Conservation (phyloP, 1,140 invertebrate species). For the Mylabris phalerata region DNA sequence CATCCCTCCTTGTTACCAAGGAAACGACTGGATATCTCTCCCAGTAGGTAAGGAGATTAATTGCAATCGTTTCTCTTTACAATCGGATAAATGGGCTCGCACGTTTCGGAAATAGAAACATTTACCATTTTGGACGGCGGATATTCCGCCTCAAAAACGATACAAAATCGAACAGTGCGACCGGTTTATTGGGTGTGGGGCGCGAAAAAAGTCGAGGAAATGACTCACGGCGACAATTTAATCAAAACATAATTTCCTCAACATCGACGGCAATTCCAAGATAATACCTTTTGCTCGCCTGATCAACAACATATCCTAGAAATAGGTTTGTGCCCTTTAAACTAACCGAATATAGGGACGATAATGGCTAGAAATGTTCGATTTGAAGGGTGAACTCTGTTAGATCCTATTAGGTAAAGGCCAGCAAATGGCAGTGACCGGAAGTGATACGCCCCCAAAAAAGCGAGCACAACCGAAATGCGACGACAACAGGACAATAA, state of each 20-base stretch:
- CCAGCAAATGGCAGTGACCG: constrained; percentile 33
- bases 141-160: too few species aligned
- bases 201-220: too few species aligned
- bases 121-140: constrained; percentile 28
- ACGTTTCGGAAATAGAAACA: constrained; percentile 39
- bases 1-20: constrained; percentile 25
- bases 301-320: background rate
- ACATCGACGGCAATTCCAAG: too few species aligned
- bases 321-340: background rate
- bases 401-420: constrained; percentile 24
- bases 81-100: constrained; percentile 38
- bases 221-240: too few species aligned
- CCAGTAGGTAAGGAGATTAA: constrained; percentile 39
- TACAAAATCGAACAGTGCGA: too few species aligned
- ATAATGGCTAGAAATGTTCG: background rate
- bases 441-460: constrained; percentile 29
- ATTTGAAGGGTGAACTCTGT: background rate
- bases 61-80: constrained; percentile 38
- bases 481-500: background rate
- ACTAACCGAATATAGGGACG: background rate
- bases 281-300: too few species aligned
- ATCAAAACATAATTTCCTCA: too few species aligned
- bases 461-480: background rate
- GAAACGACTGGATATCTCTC: constrained; percentile 35
- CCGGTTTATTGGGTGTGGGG: too few species aligned